Evolutionary conservation across 2,888 invertebrate genomes (phyloP), one percentile per base, ranked within the genome.

Genomic region (Cetonia aurata): DNA sequence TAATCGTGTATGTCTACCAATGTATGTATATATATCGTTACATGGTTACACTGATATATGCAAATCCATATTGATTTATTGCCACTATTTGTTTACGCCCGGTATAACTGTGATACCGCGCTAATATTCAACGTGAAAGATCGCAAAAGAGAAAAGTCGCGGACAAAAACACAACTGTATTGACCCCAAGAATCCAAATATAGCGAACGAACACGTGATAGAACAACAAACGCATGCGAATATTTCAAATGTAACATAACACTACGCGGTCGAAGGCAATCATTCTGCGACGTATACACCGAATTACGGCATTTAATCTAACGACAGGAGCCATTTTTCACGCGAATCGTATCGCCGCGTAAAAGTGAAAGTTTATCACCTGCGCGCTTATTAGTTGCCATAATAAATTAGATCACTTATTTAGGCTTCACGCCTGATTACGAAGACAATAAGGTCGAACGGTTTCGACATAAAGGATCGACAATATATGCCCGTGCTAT

Each of bases 131-230:
- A 48, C 33, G 13, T 15, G 62, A 44, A 19, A 19, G 44, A 59
- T 19, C 59, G 42, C n/a, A 59, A 17, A 60, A 60, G 15, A 48
- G 62, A 62, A 62, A 62, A 62, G 48, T 62, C 48, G 9, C n/a
- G 42, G 12, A 31, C 62, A 62, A 31, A 60, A 48, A 62, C n/a
- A 31, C 48, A 44, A 48, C 48, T 48, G 48, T 25, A 62, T 62
- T 62, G 62, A 62, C 62, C 62, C 62, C 17, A 62, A 62, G 62
- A 62, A 62, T 62, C 62, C 62, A 62, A 62, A 62, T 62, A 62
- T 62, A 62, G 62, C 62, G 13, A 48, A 48, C 33, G 48, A 33
- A 48, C 62, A 62, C 48, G 62, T 62, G 62, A 62, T 62, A 19
- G 19, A 62, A 56, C 13, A 62, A 48, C 62, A 62, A 25, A 41